These are phyloP conservation scores for Pollimyrus isidori DNA, from an alignment of 2,113 vertebrate species.

Conservation along the genomic window DNA sequence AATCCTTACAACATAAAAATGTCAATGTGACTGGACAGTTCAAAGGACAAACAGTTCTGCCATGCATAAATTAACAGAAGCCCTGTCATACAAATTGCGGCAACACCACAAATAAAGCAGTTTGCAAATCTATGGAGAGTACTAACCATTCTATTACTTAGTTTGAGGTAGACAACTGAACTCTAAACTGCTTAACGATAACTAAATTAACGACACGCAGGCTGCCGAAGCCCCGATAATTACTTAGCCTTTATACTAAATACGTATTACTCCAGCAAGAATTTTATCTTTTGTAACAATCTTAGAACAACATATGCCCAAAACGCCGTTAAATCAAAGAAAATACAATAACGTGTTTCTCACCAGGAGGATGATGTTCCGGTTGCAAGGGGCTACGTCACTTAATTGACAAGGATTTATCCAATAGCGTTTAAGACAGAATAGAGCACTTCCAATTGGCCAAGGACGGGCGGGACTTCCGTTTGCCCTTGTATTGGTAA, in stretches of 20 bases:
- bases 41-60: background rate
- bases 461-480: conserved; percentile 15
- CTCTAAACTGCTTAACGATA: background rate
- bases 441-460: conserved; percentile 40
- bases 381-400: conserved; percentile 33
- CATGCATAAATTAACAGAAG: background rate
- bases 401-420: background rate
- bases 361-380: conserved; percentile 20
- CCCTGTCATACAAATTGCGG: background rate
- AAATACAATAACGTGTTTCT: conserved; percentile 47
- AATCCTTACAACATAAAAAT: background rate
- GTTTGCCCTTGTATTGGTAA: conserved; percentile 39
- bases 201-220: background rate
- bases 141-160: background rate
- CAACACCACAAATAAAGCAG: background rate
- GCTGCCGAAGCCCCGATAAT: background rate
- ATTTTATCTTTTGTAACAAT: background rate
- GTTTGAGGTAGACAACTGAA: background rate
- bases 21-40: background rate
- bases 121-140: background rate
- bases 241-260: background rate
- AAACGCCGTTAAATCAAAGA: background rate
- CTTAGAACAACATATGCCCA: background rate
- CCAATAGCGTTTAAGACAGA: conserved; percentile 39
- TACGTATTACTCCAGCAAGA: background rate